phyloP scores from a whole-genome alignment of 2,888 invertebrate genomes.

The Selenia dentaria region DNA sequence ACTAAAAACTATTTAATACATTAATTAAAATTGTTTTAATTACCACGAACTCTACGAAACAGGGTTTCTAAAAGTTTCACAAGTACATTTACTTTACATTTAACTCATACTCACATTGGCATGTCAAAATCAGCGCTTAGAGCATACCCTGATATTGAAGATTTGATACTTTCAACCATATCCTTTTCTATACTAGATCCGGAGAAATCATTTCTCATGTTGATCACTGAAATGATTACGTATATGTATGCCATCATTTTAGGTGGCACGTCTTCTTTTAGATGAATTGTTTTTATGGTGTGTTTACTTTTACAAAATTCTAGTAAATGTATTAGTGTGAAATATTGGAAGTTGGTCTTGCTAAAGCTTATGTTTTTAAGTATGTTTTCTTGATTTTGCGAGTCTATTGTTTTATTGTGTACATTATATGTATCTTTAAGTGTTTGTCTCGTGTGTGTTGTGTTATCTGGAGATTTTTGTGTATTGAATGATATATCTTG shows the following conservation, averaged over 20 bases:
- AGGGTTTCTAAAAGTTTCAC: too few species aligned
- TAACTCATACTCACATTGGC: neutral
- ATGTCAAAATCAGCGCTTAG: neutral
- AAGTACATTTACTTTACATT: too few species aligned
- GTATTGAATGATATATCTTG: neutral
- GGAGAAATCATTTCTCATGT: neutral
- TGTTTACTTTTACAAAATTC: neutral
- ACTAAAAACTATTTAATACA: too few species aligned
- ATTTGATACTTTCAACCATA: neutral
- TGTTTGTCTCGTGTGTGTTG: too few species aligned
- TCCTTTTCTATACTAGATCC: neutral
- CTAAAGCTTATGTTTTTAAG: too few species aligned
- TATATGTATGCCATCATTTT: neutral
- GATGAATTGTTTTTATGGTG: neutral
- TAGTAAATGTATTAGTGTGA: neutral
- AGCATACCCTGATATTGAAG: neutral
- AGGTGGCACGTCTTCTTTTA: neutral
- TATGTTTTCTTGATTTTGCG: too few species aligned
- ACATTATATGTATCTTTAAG: neutral
- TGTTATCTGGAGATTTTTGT: neutral
- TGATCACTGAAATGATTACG: neutral
- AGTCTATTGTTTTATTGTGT: neutral
- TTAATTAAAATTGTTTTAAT: too few species aligned
- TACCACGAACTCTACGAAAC: too few species aligned
- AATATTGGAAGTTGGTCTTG: neutral